Evolutionary conservation across 2,113 vertebrate species (phyloP).

Genomic region (Pampusana beccarii): DNA sequence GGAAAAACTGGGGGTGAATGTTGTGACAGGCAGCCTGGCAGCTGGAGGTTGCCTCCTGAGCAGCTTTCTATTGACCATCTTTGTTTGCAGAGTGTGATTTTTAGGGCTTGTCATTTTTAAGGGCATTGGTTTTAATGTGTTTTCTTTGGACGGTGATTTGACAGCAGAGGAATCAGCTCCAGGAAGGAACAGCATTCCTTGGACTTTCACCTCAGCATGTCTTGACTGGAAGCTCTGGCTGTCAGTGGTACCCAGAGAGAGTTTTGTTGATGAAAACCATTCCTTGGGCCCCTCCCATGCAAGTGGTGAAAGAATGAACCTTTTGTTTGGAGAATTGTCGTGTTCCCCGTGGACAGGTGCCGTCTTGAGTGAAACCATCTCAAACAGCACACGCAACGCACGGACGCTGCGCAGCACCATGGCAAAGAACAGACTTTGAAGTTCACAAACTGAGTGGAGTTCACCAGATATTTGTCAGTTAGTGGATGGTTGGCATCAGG

Average conservation of each 20-base stretch:
- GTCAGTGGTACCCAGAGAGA: background rate
- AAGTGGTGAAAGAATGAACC: background rate
- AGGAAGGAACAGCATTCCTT: background rate
- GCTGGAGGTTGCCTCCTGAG: background rate
- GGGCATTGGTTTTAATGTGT: constrained; percentile 30
- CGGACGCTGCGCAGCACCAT: fast-evolving
- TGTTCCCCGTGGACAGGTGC: background rate
- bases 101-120: background rate
- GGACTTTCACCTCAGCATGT: constrained; percentile 16
- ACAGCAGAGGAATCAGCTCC: background rate
- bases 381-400: background rate
- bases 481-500: background rate
- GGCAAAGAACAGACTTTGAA: background rate
- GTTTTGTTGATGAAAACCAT: background rate
- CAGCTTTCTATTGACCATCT: background rate
- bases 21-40: constrained; percentile 7
- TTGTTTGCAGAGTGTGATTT: background rate
- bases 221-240: background rate
- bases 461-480: background rate
- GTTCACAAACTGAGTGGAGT: background rate
- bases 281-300: background rate
- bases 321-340: background rate
- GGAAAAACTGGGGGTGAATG: background rate
- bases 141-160: constrained; percentile 25
- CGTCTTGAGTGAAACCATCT: background rate